phyloP scores from a whole-genome alignment of 2,888 invertebrate species.

The Eurois occulta region DNA sequence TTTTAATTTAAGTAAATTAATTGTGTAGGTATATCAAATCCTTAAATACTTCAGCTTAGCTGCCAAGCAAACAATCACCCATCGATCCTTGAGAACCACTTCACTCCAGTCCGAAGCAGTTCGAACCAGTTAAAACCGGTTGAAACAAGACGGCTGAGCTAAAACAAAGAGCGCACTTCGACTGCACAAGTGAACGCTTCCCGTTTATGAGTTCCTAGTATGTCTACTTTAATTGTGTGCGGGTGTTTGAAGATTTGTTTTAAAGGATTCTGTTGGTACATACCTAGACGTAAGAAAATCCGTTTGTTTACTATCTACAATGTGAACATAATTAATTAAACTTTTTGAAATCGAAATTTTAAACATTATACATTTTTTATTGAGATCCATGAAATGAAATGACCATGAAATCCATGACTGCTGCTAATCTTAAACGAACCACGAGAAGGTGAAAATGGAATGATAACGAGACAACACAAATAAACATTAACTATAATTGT shows the following conservation, averaged over 20 bases:
- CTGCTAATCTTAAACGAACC: not conserved
- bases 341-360: too few species aligned
- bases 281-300: not conserved
- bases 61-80: constrained; percentile 51
- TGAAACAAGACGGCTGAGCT: constrained; percentile 51
- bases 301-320: not conserved
- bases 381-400: too few species aligned
- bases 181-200: constrained; percentile 49
- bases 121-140: constrained; percentile 47
- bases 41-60: constrained; percentile 17
- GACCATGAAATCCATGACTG: not conserved
- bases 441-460: not conserved
- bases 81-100: constrained; percentile 51
- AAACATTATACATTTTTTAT: not conserved
- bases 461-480: not conserved
- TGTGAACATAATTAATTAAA: not conserved
- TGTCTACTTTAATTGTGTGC: constrained; percentile 21
- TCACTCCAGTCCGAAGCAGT: constrained; percentile 46
- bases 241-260: not conserved
- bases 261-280: not conserved
- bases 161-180: constrained; percentile 54
- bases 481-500: too few species aligned
- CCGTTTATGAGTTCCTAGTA: constrained; percentile 47
- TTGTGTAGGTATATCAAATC: not conserved
- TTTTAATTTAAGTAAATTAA: not conserved